Evolutionary conservation across 2,888 invertebrate genomes (phyloP).

Genomic region (Onthophagus sagittarius): DNA sequence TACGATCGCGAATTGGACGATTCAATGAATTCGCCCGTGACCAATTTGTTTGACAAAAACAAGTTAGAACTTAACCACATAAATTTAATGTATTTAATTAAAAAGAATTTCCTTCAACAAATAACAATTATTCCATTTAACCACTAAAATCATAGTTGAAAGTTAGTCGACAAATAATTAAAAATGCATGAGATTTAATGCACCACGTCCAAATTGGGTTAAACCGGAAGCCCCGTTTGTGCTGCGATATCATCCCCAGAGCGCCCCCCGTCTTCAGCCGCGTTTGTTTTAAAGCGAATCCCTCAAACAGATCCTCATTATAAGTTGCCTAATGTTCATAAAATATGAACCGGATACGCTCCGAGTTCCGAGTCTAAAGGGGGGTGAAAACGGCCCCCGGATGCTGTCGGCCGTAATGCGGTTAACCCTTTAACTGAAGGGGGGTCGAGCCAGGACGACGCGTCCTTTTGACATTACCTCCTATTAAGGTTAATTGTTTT

Average conservation of each 20-base stretch:
- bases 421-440: conserved; percentile 42
- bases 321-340: conserved; percentile 51
- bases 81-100: no score
- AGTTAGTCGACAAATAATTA: conserved; percentile 35
- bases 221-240: conserved; percentile 35
- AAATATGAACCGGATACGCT: conserved; percentile 45
- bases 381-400: conserved; percentile 32
- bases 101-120: no score
- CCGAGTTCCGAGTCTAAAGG: conserved; percentile 36
- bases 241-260: conserved; percentile 34
- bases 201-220: conserved; percentile 47
- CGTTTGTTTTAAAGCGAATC: conserved; percentile 41
- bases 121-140: no score
- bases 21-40: no score
- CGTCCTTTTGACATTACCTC: conserved; percentile 24
- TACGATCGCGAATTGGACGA: no score
- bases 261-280: conserved; percentile 37
- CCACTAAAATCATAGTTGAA: no score
- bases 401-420: conserved; percentile 39
- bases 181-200: conserved; percentile 49
- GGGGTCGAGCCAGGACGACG: conserved; percentile 28
- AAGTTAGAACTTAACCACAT: no score
- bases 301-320: conserved; percentile 52
- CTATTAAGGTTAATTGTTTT: conserved; percentile 25
- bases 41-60: no score